A percentile compares a stretch with the other conserved stretches of the same genome.
These are phyloP conservation scores for Callorhinus ursinus DNA, from an alignment of 2,113 vertebrate species.

Conservation along the genomic window DNA sequence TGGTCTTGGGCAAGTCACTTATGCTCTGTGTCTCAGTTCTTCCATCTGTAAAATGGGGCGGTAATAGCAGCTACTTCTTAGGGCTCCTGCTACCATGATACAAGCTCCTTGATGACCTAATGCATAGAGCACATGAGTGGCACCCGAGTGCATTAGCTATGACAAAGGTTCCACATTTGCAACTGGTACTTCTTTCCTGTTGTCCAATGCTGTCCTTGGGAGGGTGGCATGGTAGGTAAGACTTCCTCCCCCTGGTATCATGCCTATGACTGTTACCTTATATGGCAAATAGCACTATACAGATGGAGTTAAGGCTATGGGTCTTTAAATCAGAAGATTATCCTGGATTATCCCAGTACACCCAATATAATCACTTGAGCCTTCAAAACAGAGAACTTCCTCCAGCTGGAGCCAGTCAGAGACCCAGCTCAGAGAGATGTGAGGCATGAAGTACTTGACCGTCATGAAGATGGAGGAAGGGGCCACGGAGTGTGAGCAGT, in stretches of 20 bases:
- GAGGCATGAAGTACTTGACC: not conserved
- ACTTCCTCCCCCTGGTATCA: not conserved
- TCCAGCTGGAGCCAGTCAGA: not conserved
- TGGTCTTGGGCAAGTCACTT: not conserved
- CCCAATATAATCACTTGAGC: not conserved
- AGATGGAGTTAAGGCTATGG: not conserved
- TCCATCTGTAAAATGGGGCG: constrained; percentile 32
- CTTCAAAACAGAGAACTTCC: not conserved
- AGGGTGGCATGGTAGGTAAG: not conserved
- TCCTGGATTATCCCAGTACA: not conserved
- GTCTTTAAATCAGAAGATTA: not conserved
- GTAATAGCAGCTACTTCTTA: not conserved
- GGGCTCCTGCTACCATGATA: accelerated
- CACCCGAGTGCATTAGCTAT: accelerated
- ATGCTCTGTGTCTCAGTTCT: constrained; percentile 56
- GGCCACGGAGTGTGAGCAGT: not conserved
- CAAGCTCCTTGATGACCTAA: too few relatives aligned
- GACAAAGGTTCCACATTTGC: not conserved
- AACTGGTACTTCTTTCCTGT: too few relatives aligned
- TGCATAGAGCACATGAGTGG: too few relatives aligned
- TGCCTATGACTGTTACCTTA: not conserved
- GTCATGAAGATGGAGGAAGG: not conserved
- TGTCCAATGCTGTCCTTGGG: not conserved
- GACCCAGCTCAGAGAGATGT: not conserved
- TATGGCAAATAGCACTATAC: not conserved